Base-by-base conservation (phyloP, 1,140 invertebrate species). In the Drosophila lowei region DNA sequence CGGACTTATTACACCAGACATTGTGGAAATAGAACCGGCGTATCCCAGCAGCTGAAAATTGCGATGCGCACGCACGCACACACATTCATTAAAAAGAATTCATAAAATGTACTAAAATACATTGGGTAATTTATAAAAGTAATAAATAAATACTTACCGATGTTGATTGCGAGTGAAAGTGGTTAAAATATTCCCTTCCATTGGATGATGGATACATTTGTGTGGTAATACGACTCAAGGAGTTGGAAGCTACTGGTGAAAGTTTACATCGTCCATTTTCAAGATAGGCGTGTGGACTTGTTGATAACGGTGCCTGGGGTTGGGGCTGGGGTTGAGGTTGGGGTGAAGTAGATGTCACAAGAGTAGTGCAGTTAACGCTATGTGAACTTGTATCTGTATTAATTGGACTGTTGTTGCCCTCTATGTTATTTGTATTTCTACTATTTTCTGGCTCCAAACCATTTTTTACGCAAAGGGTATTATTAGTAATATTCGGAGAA, bases 1-100 rank as follows among this genome's bases (percentile, higher is more conserved):
- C 57, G 97, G 97, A 90, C 96, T 97, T 86, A 98, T 97, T 72
- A 97, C 96, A 49, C 96, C 97, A 75, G 95, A 95, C 90, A 95
- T 94, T 72, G 92, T 93, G 50, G 92, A 93, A 83, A 96, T 96
- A 83, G 96, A 95, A 81, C 95, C 94, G 55, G 96, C 95, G 92
- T 97, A 98, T 75, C 96, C 97, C 92, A 98, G 97, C 66, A 98
- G 94, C 97, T 98, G 44, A 4, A 60, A 50, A 15, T 42, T 9
- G 2, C 16, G 30, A 18, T 38, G 0, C n/a, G 5, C 6, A 28
- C 1, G 30, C 8, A 30, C 30, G 8, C 30, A 47, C 15, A 5
- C 5, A 28, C 3, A 23, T 54, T 25, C 13, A 25, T 11, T 15
- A 15, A 54, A 8, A 8, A 25, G 9, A 25, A 38, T 4, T 4